A percentile compares a stretch with the other conserved stretches of the same genome.
These are phyloP conservation scores for Hemicrepidius hirtus DNA, from an alignment of 2,888 invertebrate genomes.

Conservation along the genomic window DNA sequence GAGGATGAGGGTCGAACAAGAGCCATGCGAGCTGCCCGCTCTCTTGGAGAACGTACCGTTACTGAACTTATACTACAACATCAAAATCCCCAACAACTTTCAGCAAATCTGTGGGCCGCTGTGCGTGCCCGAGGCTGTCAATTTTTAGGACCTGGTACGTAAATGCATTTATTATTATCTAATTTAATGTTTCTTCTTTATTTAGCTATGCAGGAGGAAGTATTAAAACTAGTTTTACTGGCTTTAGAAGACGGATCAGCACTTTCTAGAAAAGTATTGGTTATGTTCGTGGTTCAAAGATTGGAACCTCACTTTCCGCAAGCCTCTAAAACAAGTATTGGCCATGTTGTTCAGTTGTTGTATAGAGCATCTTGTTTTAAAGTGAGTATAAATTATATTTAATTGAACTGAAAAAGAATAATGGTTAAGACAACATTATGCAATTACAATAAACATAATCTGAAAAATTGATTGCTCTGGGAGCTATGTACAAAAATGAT, in stretches of 20 bases:
- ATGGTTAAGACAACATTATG: too few species aligned
- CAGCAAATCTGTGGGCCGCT: slow-evolving; percentile 97
- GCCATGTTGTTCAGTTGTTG: slow-evolving; percentile 97
- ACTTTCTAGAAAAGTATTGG: slow-evolving; percentile 93
- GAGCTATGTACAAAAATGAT: too few species aligned
- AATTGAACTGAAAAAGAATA: too few species aligned
- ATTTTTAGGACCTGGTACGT: slow-evolving; percentile 89
- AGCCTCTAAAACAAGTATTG: slow-evolving; percentile 99
- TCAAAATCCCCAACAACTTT: slow-evolving; percentile 96
- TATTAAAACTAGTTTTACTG: slow-evolving; percentile 92
- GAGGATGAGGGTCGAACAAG: slow-evolving; percentile 91
- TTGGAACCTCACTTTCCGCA: slow-evolving; percentile 96
- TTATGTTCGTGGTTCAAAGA: slow-evolving; percentile 98
- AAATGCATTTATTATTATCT: background rate
- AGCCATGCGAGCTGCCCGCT: slow-evolving; percentile 88
- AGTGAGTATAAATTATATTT: slow-evolving; percentile 73
- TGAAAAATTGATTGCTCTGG: too few species aligned
- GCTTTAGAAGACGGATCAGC: slow-evolving; percentile 97
- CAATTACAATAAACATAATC: too few species aligned
- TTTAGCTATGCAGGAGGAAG: slow-evolving; percentile 98
- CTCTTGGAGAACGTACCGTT: slow-evolving; percentile 95
- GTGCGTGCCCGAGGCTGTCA: slow-evolving; percentile 97
- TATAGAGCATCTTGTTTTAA: slow-evolving; percentile 99
- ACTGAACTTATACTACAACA: slow-evolving; percentile 95
- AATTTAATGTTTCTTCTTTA: slow-evolving; percentile 5